phyloP scores from a whole-genome alignment of 2,888 invertebrate species.

The Ennomos fuscantarius region DNA sequence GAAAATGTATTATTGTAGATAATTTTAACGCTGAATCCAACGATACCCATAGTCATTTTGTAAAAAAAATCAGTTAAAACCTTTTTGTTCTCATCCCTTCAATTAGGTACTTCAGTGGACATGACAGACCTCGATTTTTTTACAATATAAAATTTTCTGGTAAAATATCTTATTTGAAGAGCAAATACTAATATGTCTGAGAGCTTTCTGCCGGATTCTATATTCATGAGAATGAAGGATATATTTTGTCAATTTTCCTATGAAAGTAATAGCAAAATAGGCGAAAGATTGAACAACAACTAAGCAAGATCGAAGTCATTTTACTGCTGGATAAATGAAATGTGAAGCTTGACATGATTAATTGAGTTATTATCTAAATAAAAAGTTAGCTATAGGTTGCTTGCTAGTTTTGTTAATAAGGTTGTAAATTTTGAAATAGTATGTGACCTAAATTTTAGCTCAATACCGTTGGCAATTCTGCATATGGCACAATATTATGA shows the following conservation, averaged over 20 bases:
- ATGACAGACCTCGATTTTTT: slow-evolving; percentile 13
- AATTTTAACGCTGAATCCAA: too few relatives aligned
- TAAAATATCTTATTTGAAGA: slow-evolving; percentile 27
- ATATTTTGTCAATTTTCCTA: too few relatives aligned
- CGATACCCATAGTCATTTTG: too few relatives aligned
- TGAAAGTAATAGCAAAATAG: slow-evolving; percentile 58
- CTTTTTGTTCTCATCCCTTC: too few relatives aligned
- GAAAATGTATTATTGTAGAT: too few relatives aligned
- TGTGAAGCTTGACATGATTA: slow-evolving; percentile 10
- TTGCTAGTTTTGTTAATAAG: too few relatives aligned
- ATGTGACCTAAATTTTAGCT: too few relatives aligned
- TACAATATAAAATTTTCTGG: slow-evolving; percentile 12
- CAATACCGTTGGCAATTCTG: too few relatives aligned
- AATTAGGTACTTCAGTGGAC: background rate
- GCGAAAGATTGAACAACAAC: slow-evolving; percentile 46
- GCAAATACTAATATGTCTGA: slow-evolving; percentile 37
- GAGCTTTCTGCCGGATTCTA: slow-evolving; percentile 35
- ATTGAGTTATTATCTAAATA: slow-evolving; percentile 5
- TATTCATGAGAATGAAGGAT: too few relatives aligned
- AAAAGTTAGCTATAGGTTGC: background rate
- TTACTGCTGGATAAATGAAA: slow-evolving; percentile 38
- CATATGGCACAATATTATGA: too few relatives aligned
- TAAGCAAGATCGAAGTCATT: slow-evolving; percentile 46
- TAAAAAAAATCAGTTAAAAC: too few relatives aligned
- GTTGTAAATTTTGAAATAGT: too few relatives aligned